A percentile compares a stretch with the other conserved stretches of the same genome.
These are phyloP conservation scores for Pterobdella sp. DNA, from an alignment of 2,888 invertebrate genomes.

Conservation along the genomic window DNA sequence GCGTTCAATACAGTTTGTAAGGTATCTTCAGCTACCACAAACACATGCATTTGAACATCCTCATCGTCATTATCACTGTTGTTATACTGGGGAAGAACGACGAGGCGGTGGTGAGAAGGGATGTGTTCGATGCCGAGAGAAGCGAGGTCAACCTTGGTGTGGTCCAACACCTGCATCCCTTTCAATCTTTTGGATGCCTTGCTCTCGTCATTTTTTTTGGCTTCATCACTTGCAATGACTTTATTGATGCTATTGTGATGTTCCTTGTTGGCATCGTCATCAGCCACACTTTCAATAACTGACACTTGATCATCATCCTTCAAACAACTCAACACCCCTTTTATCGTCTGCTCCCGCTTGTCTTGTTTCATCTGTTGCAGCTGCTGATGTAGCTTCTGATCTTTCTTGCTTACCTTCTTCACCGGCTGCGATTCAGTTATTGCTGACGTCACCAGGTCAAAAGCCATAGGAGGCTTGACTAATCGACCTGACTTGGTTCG, in stretches of 20 bases:
- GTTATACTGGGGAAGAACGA: conserved; percentile 3
- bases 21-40: conserved; percentile 20
- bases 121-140: conserved; percentile 25
- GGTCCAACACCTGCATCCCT: conserved; percentile 18
- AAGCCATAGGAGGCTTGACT: background rate
- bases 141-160: conserved; percentile 7
- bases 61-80: background rate
- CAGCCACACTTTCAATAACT: background rate
- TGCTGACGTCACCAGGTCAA: background rate
- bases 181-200: background rate
- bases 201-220: background rate
- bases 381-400: background rate
- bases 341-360: background rate
- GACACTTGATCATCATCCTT: background rate
- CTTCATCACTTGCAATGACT: background rate
- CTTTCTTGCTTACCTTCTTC: background rate
- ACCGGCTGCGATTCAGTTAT: background rate
- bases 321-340: background rate
- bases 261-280: background rate
- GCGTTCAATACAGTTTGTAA: background rate
- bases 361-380: conserved; percentile 6
- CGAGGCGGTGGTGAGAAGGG: conserved; percentile 16
- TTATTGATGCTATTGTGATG: background rate
- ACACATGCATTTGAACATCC: conserved; percentile 13
- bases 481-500: background rate